Conservation (phyloP, 2,797 vertebrate species). For the Anguilla pacifica region DNA sequence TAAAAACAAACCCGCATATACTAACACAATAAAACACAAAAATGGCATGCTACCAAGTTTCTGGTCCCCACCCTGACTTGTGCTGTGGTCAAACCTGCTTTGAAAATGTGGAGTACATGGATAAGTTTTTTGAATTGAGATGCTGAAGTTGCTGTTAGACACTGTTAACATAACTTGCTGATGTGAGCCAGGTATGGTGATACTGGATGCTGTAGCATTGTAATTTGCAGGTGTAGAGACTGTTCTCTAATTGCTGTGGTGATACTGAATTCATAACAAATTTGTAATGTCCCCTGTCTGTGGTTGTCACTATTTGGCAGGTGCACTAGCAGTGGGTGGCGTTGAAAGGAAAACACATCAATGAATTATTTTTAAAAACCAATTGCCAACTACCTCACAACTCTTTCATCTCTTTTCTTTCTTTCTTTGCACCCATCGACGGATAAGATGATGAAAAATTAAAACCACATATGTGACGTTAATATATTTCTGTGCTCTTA, state of each 20-base stretch:
- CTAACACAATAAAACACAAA: background rate
- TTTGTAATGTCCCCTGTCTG: background rate
- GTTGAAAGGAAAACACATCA: background rate
- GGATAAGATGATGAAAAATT: background rate
- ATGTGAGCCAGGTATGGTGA: background rate
- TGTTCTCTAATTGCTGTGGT: background rate
- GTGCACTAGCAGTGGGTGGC: background rate
- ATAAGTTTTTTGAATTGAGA: background rate
- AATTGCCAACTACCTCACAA: background rate
- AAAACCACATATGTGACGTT: background rate
- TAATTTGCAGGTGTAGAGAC: background rate
- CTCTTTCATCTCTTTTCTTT: background rate
- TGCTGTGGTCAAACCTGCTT: background rate
- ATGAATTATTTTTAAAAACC: background rate
- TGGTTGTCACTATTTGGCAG: background rate
- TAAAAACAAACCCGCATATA: background rate
- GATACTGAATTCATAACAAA: background rate
- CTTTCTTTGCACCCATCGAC: background rate
- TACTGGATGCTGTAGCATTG: too few relatives aligned
- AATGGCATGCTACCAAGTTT: background rate
- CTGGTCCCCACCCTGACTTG: background rate
- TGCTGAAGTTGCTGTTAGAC: too few relatives aligned
- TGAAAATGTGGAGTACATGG: background rate
- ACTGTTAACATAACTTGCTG: background rate
- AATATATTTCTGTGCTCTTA: too few relatives aligned